These are phyloP conservation scores for Syrphus vitripennis DNA, from an alignment of 2,888 invertebrate genomes.

Conservation along the genomic window DNA sequence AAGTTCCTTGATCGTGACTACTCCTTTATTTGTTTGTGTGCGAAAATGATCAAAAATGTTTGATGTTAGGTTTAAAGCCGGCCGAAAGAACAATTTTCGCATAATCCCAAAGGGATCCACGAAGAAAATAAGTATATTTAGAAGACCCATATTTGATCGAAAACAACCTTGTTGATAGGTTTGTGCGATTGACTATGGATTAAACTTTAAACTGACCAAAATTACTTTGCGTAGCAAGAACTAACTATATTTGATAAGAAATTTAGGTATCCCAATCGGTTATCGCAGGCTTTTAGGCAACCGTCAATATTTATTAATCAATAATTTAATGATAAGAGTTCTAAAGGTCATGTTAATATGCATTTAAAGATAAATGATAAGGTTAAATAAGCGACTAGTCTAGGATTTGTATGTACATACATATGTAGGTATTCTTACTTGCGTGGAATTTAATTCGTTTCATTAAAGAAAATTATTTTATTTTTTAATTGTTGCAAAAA, in stretches of 20 bases:
- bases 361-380: not conserved
- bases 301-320: conserved; percentile 3
- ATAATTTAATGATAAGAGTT: conserved; percentile 1
- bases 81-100: conserved; percentile 79
- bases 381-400: not conserved
- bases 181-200: not conserved
- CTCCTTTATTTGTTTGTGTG: conserved; percentile 85
- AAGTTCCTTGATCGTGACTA: conserved; percentile 85
- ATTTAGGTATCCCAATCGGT: not conserved
- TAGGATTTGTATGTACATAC: too few species aligned
- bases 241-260: not conserved
- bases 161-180: too few species aligned
- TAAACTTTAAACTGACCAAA: not conserved
- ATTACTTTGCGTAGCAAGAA: not conserved
- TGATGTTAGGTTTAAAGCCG: conserved; percentile 78
- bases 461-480: too few species aligned
- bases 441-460: too few species aligned
- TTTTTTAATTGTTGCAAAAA: too few species aligned
- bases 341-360: conserved; percentile 13
- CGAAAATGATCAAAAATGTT: conserved; percentile 82
- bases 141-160: conserved; percentile 51
- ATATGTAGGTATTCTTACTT: too few species aligned
- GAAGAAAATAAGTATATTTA: conserved; percentile 74
- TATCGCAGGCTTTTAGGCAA: not conserved
- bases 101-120: conserved; percentile 79